Base-by-base conservation (phyloP, 37 sponge, comb jelly and placozoan genomes). In the Halichondria panicea region DNA sequence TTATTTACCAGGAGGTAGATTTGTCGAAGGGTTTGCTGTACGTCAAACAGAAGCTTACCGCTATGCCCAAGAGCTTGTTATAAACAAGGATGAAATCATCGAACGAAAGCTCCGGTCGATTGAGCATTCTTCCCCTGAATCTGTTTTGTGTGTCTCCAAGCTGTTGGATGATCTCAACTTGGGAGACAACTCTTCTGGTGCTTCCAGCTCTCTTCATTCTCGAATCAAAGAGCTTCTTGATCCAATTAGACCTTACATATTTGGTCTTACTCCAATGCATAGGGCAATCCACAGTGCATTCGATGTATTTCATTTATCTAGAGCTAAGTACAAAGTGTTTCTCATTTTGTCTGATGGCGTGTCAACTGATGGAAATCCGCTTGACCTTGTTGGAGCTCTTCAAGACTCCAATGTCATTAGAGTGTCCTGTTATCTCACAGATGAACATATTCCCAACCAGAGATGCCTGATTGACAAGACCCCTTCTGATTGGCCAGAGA, bases 281-380 rank as follows among this genome's bases (percentile, higher is more conserved):
- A 74, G 31, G 55, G 82, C 82, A 73, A 48, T 48, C 13, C 9
- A 48, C 50, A 48, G 13, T 48, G 50, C 13, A 18, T 48, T 48
- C 9, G 50, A 48, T 18, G 50, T 48, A 13, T 48, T 13, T 48
- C 13, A 13, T 48, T 48, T 48, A 18, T 48, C 13, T 40, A 42
- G n/a, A 40, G 43, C 19, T 34, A 32, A 11, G 42, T 39, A 0
- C 27, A 82, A 63, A 82, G 75, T 63, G 11, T 74, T 82, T 55
- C 75, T 82, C 30, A 41, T 82, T 63, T 44, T 82, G 54, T 82
- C 83, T 4, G 83, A 82, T 52, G 83, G 83, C 32, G 0, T 30
- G 3, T 60, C 83, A 7, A 45, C 74, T 48, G 83, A 82, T 82
- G 75, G 75, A 2, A 57, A 82, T 82, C 83, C 82, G 18, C 44